Base-by-base conservation (phyloP, 2,113 vertebrate species). In the Corythornis madagascariensis region DNA sequence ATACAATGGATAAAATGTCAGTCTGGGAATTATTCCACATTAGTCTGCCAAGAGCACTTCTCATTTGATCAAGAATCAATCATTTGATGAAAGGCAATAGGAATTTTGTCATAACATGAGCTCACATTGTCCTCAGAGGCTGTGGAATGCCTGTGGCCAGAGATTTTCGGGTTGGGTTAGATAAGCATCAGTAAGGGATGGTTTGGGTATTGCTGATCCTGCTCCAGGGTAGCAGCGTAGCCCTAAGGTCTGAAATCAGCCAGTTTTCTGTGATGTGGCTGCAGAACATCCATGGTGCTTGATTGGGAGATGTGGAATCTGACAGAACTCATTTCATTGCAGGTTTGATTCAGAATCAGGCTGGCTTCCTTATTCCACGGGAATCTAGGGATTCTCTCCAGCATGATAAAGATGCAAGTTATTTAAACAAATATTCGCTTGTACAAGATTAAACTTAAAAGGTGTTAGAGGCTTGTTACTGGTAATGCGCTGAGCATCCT, bases 381-480 rank as follows among this genome's bases (percentile, higher is more conserved):
- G 31, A 55, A 35, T 4, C 33, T 14, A 5, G 42, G 28, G 53
- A 4, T 75, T 29, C 13, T 18, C 42, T 55, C 5, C 53, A 6
- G 50, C 6, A 0, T 5, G 28, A 2, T 5, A 35, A 52, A 16
- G 35, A 18, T 38, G 2, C 8, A 53, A 6, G 3, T 16, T 28
- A 20, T n/a, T 60, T 35, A 5, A 22, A 64, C 48, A 29, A 75
- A 12, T 0, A 0, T 0, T 6, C 8, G 4, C n/a, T 74, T 31
- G 56, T 8, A 1, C 13, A 29, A 25, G 56, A 20, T 33, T 5
- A 6, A 9, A n/a, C 59, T 1, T 69, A 0, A 4, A 35, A 22
- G 45, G 53, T 7, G 56, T 20, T 48, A 1, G 7, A 5, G n/a
- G 26, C 29, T n/a, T 11, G 0, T 13, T n/a, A 7, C 2, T 16